Base-by-base conservation (phyloP, 2,888 invertebrate species). In the Ennomos quercinarius region DNA sequence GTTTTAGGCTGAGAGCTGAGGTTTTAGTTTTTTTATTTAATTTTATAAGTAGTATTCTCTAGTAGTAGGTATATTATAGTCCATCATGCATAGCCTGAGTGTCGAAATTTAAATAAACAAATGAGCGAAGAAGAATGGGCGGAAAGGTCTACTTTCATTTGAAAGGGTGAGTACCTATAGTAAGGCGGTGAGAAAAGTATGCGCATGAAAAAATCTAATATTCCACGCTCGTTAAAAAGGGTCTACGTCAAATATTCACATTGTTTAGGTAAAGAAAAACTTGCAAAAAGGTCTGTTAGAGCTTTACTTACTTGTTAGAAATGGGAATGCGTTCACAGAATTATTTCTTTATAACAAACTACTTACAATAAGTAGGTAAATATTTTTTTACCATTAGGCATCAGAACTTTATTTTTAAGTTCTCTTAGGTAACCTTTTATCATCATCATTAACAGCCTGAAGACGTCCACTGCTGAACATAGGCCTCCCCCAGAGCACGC, bases 161-260 rank as follows among this genome's bases (percentile, higher is more conserved):
- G 42, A 58, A 49, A 61, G 61, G 58, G 56, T 56, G 42, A 6
- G 17, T 17, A n/a, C n/a, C 17, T 17, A 17, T 17, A 17, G 17
- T 17, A 17, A 17, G 17, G 56, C 53, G 61, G 52, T 34, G 44
- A 52, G 45, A 59, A 60, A 61, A 47, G 43, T 61, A 63, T 68
- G 64, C 66, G 71, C 73, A 68, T 62, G 64, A 54, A 75, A 68
- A 66, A 78, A 82, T 77, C 74, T 78, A 76, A 80, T 80, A 82
- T 80, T 77, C 76, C 48, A 69, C 64, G 62, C 71, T 68, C 69
- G 76, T 72, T 78, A 74, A 79, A 76, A 81, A 82, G 76, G 80
- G 83, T 80, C 75, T 70, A 71, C 74, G 70, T 68, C 71, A 81
- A 83, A 83, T 81, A 81, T 81, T 78, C 79, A 78, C 77, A 78